phyloP scores from a whole-genome alignment of 1,140 invertebrate genomes.

The Tetramorium alpestre region DNA sequence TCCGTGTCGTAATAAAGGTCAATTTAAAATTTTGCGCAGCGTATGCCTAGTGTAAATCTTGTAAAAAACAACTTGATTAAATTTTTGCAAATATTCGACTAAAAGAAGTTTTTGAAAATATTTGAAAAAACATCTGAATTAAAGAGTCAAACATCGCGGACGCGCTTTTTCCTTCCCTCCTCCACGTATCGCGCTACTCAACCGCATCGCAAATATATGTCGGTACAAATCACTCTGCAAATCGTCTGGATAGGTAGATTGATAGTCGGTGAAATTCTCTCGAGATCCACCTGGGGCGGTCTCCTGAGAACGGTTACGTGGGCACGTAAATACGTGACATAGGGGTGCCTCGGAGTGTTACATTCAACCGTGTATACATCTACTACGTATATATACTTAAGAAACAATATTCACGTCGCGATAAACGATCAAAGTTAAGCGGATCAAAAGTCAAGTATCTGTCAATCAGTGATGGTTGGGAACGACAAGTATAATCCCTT shows the following conservation, averaged over 20 bases:
- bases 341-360: not conserved
- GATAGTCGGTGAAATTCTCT: slow-evolving; percentile 20
- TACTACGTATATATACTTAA: not conserved
- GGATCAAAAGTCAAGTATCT: not conserved
- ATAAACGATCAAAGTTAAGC: not conserved
- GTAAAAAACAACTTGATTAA: not conserved
- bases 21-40: not conserved
- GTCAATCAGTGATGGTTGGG: not conserved
- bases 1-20: not conserved
- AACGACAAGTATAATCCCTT: not conserved
- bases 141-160: not conserved
- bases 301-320: not conserved
- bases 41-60: not conserved
- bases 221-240: slow-evolving; percentile 14
- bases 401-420: not conserved
- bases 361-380: not conserved
- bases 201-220: not conserved
- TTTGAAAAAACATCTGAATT: not conserved
- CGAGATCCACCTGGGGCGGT: not conserved
- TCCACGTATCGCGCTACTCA: not conserved
- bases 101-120: not conserved
- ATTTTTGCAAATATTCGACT: not conserved
- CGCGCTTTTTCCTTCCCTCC: not conserved
- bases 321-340: not conserved
- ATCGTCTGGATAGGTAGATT: not conserved